These are phyloP conservation scores for Mactromeris polynyma DNA, from an alignment of 2,888 invertebrate species.

Conservation along the genomic window DNA sequence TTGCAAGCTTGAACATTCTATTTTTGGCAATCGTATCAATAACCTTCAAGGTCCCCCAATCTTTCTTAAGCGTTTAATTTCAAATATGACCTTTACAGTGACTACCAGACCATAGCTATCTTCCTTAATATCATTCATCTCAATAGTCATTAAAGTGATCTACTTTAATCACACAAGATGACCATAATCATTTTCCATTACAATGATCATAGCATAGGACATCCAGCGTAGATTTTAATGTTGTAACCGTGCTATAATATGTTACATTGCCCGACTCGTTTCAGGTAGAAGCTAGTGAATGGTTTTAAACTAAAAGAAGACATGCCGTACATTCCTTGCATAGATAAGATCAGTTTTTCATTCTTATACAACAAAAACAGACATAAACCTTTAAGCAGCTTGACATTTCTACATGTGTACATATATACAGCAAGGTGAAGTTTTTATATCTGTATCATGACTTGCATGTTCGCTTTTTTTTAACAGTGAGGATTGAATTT, in stretches of 20 bases:
- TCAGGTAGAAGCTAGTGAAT: slow-evolving; percentile 19
- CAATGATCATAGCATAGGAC: background rate
- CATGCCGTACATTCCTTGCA: slow-evolving; percentile 44
- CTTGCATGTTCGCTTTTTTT: background rate
- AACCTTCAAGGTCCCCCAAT: background rate
- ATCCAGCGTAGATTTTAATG: background rate
- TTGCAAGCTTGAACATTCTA: background rate
- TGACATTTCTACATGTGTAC: slow-evolving; percentile 5
- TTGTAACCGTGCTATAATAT: slow-evolving; percentile 3
- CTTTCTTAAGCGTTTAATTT: slow-evolving; percentile 1
- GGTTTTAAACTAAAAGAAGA: slow-evolving; percentile 28
- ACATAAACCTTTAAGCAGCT: slow-evolving; percentile 13
- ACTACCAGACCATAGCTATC: slow-evolving; percentile 8
- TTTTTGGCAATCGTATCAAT: background rate
- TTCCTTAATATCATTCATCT: background rate
- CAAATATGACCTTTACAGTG: slow-evolving; percentile 13
- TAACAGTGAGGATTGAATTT: background rate
- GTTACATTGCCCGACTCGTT: background rate
- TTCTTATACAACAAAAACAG: slow-evolving; percentile 1
- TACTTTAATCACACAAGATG: slow-evolving; percentile 4
- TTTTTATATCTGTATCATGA: background rate
- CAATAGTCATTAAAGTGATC: slow-evolving; percentile 3
- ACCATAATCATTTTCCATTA: background rate
- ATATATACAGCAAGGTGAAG: background rate
- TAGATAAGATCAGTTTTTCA: slow-evolving; percentile 49